These are phyloP conservation scores for Lacerta bilineata DNA, from an alignment of 2,797 vertebrate genomes.

Conservation along the genomic window DNA sequence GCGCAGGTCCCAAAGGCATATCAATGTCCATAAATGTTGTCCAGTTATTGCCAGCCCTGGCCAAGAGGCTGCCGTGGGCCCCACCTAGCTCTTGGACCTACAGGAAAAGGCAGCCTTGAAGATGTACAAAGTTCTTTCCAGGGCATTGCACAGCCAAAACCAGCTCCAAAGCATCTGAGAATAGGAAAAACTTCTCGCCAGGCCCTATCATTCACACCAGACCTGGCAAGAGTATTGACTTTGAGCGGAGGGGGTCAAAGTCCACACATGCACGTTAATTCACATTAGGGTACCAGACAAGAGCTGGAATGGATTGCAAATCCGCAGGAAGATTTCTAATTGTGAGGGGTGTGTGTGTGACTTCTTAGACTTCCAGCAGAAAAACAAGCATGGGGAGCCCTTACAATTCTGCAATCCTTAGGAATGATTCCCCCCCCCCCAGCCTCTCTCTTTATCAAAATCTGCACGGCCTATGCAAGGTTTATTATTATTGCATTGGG, in stretches of 20 bases:
- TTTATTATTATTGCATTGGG: conserved; percentile 3
- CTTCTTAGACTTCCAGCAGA: background rate
- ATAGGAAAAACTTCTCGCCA: background rate
- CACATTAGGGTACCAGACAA: background rate
- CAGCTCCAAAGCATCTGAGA: background rate
- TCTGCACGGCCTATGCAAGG: background rate
- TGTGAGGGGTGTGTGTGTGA: background rate
- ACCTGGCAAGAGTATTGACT: no score
- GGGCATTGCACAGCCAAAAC: background rate
- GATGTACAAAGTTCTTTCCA: background rate
- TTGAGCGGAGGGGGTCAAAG: no score
- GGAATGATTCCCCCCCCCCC: background rate
- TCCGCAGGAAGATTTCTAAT: background rate
- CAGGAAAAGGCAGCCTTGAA: background rate
- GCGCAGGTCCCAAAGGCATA: background rate
- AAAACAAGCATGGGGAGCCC: background rate
- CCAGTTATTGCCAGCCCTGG: background rate
- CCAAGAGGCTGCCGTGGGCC: background rate
- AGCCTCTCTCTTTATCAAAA: background rate
- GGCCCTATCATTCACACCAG: background rate
- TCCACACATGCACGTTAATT: background rate
- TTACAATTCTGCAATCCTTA: background rate
- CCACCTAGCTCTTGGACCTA: background rate
- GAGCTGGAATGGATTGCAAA: background rate
- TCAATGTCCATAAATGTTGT: background rate